A percentile compares a stretch with the other conserved stretches of the same genome.
These are phyloP conservation scores for Carcharodon carcharias DNA, from an alignment of 2,797 vertebrate species.

Conservation along the genomic window DNA sequence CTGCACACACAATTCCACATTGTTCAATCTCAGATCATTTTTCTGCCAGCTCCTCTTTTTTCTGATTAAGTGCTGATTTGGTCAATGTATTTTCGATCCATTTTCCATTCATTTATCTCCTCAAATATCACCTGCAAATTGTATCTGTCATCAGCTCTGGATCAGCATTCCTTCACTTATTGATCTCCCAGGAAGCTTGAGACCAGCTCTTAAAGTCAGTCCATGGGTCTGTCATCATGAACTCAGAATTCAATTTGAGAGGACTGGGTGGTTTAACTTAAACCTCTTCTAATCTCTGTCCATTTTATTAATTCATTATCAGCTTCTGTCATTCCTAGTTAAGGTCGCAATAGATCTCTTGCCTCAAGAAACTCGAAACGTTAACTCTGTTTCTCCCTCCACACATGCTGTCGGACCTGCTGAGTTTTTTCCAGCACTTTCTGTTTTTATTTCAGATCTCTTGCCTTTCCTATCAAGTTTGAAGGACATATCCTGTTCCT, in stretches of 20 bases:
- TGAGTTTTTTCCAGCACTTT: no score
- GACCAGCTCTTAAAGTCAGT: background rate
- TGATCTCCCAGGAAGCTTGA: background rate
- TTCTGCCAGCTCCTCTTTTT: background rate
- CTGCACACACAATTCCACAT: background rate
- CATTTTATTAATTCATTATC: background rate
- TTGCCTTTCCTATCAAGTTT: background rate
- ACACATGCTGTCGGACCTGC: no score
- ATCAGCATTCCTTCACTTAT: background rate
- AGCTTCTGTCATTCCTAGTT: background rate
- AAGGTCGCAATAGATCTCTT: background rate
- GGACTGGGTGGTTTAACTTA: background rate
- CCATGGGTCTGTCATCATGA: background rate
- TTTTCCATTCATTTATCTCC: background rate
- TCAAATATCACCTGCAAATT: background rate
- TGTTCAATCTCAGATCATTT: background rate
- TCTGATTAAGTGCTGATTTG: background rate
- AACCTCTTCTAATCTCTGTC: background rate
- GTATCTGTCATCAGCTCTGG: background rate
- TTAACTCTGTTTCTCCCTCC: no score
- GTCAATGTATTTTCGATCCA: background rate
- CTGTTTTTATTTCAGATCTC: background rate
- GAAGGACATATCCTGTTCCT: background rate
- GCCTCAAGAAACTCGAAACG: background rate
- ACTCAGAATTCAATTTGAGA: background rate